Evolutionary conservation across 2,797 vertebrate species (phyloP), one percentile per base, ranked within the genome.

Genomic region (Tangara arthus): DNA sequence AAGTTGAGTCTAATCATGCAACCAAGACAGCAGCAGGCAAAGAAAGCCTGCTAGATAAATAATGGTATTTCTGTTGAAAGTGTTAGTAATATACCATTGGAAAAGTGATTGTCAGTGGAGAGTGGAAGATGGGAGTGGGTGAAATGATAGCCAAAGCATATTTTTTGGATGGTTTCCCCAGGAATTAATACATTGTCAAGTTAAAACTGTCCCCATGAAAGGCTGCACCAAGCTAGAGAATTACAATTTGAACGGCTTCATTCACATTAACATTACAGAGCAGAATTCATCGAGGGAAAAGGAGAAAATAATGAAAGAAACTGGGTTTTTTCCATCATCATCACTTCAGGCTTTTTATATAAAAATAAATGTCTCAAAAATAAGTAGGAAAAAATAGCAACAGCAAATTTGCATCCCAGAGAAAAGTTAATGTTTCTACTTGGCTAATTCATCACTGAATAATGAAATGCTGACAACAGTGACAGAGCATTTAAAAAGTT

Each of bases 321-420:
- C 19, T 50, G n/a, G 22, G 1, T 20, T 56, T 93, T 78, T 87
- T 35, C 32, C 30, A 81, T 65, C 80, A 72, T 47, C 30, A 55
- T 42, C 23, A 61, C 24, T 82, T 81, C 64, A 44, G 35, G 15
- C 9, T 64, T 89, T 82, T 92, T 59, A 61, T 63, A 37, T n/a
- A 91, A 91, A 82, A 80, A 93, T 87, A 83, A 85, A 68, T 20
- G 53, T 35, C 47, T 86, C 55, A 90, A 94, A 92, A 95, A 90
- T 56, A 93, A 85, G 42, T 34, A 60, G 30, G 61, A 91, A 90
- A 95, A 94, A 94, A 91, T 55, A 95, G 65, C 57, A 91, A 69
- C 66, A 69, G 47, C 18, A 68, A 55, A 91, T 93, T 52, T 90
- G 80, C 76, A 95, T 87, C 9, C 65, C 73, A 81, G 59, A 75